Base-by-base conservation (phyloP, 2,113 vertebrate genomes). In the Grus americana region DNA sequence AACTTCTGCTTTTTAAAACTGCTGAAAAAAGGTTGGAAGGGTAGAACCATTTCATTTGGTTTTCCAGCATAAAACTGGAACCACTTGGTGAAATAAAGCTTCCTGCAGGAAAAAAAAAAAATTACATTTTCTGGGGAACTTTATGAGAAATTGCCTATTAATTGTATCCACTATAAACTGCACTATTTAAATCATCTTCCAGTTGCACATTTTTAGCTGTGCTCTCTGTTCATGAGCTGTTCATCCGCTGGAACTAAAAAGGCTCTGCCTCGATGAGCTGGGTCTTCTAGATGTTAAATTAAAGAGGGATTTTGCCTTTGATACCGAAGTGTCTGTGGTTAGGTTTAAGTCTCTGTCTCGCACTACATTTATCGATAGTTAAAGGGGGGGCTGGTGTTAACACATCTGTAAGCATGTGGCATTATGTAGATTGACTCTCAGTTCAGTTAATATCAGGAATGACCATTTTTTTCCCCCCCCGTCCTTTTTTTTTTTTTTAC, bases 401-500 rank as follows among this genome's bases (percentile, higher is more conserved):
- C 15, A 12, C 75, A 7, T 26, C 30, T 32, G 6, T 29, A 22
- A 46, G 44, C 5, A 34, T 12, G 5, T 1, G 5, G 15, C 10
- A 5, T 65, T 21, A 1, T 4, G 8, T 11, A 27, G 71, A 5
- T 47, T 6, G 15, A 12, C 29, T 46, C 67, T 21, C 24, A 29
- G 26, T 10, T 80, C 46, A 50, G 29, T 47, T 18, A n/a, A 59
- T 55, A 63, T 12, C 44, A 59, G 15, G 20, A 88, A 71, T 50
- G 11, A 57, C 29, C 6, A 6, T 36, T 52, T 40, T 27, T 11
- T 2, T 6, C 0, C 8, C 1, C 11, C n/a, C 10, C 18, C 2
- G 3, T 6, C 38, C 38, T 38, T 38, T 36, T 52, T 40, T 27
- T 11, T 6, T 0, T 10, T 38, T 38, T 38, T 38, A 34, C 49